These are phyloP conservation scores for Crocidura indochinensis DNA, from an alignment of 2,797 vertebrate genomes.

Conservation along the genomic window DNA sequence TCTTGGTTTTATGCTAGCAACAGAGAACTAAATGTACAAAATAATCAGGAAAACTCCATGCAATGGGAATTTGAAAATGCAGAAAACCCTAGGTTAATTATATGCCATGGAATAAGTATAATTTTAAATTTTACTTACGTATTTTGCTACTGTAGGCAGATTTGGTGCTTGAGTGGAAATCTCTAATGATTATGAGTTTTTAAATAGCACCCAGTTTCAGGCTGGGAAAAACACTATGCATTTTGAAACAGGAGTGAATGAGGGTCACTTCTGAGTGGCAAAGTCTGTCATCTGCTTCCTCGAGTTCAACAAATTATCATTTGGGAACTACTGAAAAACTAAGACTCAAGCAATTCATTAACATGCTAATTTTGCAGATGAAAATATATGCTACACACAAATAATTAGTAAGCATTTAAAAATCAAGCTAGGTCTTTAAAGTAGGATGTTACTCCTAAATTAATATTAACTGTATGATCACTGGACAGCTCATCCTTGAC, in stretches of 20 bases:
- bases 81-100: slow-evolving; percentile 14
- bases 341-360: background rate
- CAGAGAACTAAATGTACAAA: slow-evolving; percentile 36
- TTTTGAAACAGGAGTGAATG: background rate
- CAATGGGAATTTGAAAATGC: background rate
- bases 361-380: background rate
- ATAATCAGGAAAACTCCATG: slow-evolving; percentile 4
- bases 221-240: background rate
- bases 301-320: background rate
- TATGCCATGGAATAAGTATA: background rate
- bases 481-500: background rate
- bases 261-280: background rate
- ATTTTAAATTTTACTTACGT: background rate
- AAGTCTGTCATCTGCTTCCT: background rate
- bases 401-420: background rate
- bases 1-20: background rate
- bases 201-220: background rate
- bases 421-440: background rate
- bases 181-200: background rate
- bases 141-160: background rate
- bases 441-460: background rate
- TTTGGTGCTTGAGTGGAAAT: background rate
- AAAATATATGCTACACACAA: background rate
- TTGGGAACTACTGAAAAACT: background rate
- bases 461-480: background rate